Evolutionary conservation across 2,888 invertebrate species (phyloP).

Genomic region (Agelastica alni): DNA sequence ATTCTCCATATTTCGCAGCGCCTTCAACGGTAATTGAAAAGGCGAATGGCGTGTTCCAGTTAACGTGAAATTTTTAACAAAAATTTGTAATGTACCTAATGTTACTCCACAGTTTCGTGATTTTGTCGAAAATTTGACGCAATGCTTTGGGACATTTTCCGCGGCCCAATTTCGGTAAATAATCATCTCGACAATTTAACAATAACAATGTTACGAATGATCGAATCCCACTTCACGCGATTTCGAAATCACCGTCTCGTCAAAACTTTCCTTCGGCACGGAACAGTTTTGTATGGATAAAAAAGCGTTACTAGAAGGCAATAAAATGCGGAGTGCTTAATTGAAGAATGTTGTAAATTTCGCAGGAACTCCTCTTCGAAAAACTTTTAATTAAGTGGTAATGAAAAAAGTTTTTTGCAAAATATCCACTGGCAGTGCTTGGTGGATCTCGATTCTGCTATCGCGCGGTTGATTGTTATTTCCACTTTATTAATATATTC

Average conservation of each 20-base stretch:
- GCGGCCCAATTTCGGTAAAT: slow-evolving; percentile 1
- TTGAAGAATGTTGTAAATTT: slow-evolving; percentile 30
- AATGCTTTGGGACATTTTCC: too few relatives aligned
- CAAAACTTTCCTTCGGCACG: slow-evolving; percentile 17
- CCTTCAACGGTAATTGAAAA: too few relatives aligned
- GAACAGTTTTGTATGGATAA: slow-evolving; percentile 17
- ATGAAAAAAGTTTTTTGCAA: slow-evolving; percentile 29
- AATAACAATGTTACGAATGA: slow-evolving; percentile 8
- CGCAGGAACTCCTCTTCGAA: slow-evolving; percentile 17
- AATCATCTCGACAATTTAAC: slow-evolving; percentile 8
- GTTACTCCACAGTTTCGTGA: too few relatives aligned
- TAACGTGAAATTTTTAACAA: too few relatives aligned
- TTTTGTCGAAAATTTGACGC: too few relatives aligned
- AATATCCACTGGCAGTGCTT: slow-evolving; percentile 8
- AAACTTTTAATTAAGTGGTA: slow-evolving; percentile 32
- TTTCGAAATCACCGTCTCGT: slow-evolving; percentile 12
- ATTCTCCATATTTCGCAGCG: too few relatives aligned
- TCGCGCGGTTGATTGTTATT: slow-evolving; percentile 19
- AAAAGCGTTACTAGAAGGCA: slow-evolving; percentile 27
- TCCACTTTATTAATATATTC: slow-evolving; percentile 27
- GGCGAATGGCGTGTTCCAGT: too few relatives aligned
- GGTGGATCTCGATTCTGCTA: neutral
- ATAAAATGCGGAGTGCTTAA: slow-evolving; percentile 27
- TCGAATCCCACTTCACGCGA: slow-evolving; percentile 12
- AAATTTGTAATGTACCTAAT: too few relatives aligned